A percentile compares a stretch with the other conserved stretches of the same genome.
phyloP scores from a whole-genome alignment of 1,140 invertebrate species.

The Stegodyphus mimosarum region DNA sequence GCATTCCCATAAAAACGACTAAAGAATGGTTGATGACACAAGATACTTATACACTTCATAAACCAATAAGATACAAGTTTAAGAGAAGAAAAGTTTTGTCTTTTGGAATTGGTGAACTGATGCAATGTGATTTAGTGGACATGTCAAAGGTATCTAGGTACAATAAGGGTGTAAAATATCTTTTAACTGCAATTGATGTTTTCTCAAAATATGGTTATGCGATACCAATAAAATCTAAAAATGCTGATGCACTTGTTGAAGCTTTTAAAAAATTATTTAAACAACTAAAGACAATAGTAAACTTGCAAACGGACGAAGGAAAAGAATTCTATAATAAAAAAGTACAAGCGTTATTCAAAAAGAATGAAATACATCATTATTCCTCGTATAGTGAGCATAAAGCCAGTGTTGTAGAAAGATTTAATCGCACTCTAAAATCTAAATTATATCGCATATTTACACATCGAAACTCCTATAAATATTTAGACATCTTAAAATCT shows the following conservation, averaged over 20 bases:
- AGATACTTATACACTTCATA: not conserved
- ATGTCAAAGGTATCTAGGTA: not conserved
- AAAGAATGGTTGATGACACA: not conserved
- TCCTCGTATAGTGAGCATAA: constrained; percentile 66
- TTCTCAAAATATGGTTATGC: not conserved
- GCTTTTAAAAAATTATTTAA: constrained; percentile 60
- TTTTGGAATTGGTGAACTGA: not conserved
- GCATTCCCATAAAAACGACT: not conserved
- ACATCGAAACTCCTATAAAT: not conserved
- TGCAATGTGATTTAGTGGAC: not conserved
- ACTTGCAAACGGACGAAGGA: constrained; percentile 57
- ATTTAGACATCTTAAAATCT: not conserved
- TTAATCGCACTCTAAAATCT: constrained; percentile 70
- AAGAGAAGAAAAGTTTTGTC: not conserved
- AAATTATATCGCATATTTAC: constrained; percentile 65
- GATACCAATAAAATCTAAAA: constrained; percentile 44
- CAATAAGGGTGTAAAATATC: not conserved
- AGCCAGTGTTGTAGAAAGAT: constrained; percentile 70
- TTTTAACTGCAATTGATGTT: not conserved
- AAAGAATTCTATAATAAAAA: constrained; percentile 55
- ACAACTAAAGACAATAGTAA: not conserved
- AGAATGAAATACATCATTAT: constrained; percentile 68
- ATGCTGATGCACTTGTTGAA: constrained; percentile 63
- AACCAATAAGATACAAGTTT: not conserved
- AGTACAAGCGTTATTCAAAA: constrained; percentile 65